These are phyloP conservation scores for Idaea dimidiata DNA, from an alignment of 2,888 invertebrate genomes.

Conservation along the genomic window DNA sequence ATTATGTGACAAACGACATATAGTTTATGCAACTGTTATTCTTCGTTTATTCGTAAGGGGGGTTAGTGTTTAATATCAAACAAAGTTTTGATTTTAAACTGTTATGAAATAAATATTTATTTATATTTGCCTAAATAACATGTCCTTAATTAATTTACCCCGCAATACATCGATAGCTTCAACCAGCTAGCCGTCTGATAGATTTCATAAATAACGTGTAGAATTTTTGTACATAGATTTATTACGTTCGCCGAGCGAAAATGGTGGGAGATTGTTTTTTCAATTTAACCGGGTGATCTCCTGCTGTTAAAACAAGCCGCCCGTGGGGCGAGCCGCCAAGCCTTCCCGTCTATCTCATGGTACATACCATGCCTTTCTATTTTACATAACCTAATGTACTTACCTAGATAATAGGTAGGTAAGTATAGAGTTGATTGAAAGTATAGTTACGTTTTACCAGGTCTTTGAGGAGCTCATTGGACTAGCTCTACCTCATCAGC, in stretches of 20 bases:
- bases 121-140: not conserved
- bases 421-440: not conserved
- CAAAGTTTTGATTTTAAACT: too few relatives aligned
- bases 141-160: slow-evolving; percentile 37
- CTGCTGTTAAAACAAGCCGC: slow-evolving; percentile 75
- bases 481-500: too few relatives aligned
- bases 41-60: too few relatives aligned
- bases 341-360: slow-evolving; percentile 39
- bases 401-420: slow-evolving; percentile 27
- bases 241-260: slow-evolving; percentile 79
- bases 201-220: slow-evolving; percentile 80
- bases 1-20: too few relatives aligned
- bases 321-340: slow-evolving; percentile 48
- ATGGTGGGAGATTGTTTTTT: slow-evolving; percentile 81
- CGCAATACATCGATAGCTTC: slow-evolving; percentile 57
- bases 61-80: too few relatives aligned
- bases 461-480: too few relatives aligned
- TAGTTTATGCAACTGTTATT: too few relatives aligned
- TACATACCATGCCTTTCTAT: slow-evolving; percentile 43
- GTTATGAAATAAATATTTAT: too few relatives aligned
- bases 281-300: slow-evolving; percentile 75
- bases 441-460: too few relatives aligned
- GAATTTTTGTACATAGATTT: slow-evolving; percentile 81
- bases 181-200: slow-evolving; percentile 56
- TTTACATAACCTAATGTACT: slow-evolving; percentile 28